Evolutionary conservation across 2,888 invertebrate genomes (phyloP), one percentile per base, ranked within the genome.

Genomic region (Cosmia pyralina): DNA sequence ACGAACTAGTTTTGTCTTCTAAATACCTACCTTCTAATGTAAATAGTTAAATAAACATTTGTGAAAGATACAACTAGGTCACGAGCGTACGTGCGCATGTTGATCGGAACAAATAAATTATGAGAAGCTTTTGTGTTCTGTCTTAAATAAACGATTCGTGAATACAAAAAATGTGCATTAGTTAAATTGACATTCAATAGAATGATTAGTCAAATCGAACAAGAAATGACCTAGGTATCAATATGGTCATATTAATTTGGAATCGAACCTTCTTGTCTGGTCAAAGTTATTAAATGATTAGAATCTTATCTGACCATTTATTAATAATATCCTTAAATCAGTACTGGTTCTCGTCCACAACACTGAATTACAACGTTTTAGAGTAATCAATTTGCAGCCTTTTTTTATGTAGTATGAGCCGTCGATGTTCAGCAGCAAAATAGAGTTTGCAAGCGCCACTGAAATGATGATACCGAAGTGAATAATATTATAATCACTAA

Each of bases 261-360:
- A 58, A 69, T 66, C 44, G 6, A 64, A 79, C 64, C 62, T 71
- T 65, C 57, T 69, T 57, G 60, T 65, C 79, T 69, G 64, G 72
- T 76, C 66, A 53, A 48, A 73, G 44, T 85, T 72, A 84, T 85
- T 86, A 85, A 74, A 73, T 72, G 79, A 84, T 82, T 62, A 64
- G 44, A 59, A 85, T 85, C 79, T 79, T 41, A 76, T 71, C 70
- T 69, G 55, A 53, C 41, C 44, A 63, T 68, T 68, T 75, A 85
- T 75, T 76, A 78, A 77, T 77, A 69, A 77, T 81, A 66, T 70
- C 52, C 59, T 60, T 59, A 66, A 77, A 64, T 60, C 68, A 69
- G 67, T 68, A 68, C 66, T 65, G 69, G 68, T 65, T 72, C 63
- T 74, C 55, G 62, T 66, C 50, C 34, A 63, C 34, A 44, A 65